These are phyloP conservation scores for Dicroscelio sp. DNA, from an alignment of 2,888 invertebrate species.

Conservation along the genomic window DNA sequence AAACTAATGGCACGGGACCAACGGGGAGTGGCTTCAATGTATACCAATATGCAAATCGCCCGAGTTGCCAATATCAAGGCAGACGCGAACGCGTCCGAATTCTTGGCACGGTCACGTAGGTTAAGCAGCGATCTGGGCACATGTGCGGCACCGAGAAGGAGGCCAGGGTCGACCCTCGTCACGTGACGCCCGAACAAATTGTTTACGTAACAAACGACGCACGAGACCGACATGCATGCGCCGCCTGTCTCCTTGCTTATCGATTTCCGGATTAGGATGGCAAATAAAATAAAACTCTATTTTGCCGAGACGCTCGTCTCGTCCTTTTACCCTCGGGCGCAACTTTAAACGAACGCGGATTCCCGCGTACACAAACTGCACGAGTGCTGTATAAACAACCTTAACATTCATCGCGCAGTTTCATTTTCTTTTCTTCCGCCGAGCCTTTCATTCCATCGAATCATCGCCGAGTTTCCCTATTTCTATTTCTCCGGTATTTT, in stretches of 20 bases:
- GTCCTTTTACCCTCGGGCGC: too few relatives aligned
- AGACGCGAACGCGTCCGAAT: conserved; percentile 75
- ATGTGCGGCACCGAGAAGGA: conserved; percentile 82
- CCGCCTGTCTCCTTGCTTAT: too few relatives aligned
- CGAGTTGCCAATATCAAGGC: conserved; percentile 73
- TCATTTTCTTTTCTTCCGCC: too few relatives aligned
- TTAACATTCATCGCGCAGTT: conserved; percentile 48
- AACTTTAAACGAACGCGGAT: too few relatives aligned
- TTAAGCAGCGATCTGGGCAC: conserved; percentile 78
- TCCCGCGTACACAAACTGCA: too few relatives aligned
- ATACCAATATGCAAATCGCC: conserved; percentile 72
- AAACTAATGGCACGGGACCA: conserved; percentile 66
- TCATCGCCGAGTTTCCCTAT: conserved; percentile 33
- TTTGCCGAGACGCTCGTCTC: too few relatives aligned
- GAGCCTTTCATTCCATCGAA: too few relatives aligned
- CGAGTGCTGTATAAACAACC: too few relatives aligned
- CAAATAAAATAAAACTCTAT: too few relatives aligned
- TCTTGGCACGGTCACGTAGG: conserved; percentile 86
- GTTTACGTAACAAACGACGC: conserved; percentile 82
- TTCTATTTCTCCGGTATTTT: conserved; percentile 64
- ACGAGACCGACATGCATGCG: conserved; percentile 15
- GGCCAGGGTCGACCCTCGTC: conserved; percentile 88
- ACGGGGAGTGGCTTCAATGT: conserved; percentile 61
- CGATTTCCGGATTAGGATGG: too few relatives aligned
- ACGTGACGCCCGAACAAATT: conserved; percentile 85